A percentile compares a stretch with the other conserved stretches of the same genome.
Conservation (phyloP, 2,113 vertebrate species). For the Dromiciops gliroides region DNA sequence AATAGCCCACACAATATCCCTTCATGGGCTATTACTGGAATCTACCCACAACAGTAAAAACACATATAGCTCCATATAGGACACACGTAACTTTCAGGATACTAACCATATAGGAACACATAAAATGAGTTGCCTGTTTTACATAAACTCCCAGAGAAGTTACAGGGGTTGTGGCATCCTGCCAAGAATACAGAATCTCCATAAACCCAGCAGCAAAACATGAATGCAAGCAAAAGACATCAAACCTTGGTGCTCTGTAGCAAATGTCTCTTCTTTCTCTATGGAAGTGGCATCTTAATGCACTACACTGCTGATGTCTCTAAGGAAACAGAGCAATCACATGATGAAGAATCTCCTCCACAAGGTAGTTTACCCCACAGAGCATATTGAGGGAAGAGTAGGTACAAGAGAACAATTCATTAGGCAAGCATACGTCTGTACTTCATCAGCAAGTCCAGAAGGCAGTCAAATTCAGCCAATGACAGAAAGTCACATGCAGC, state of each 20-base stretch:
- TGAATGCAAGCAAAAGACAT: conserved; percentile 73
- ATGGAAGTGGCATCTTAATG: conserved; percentile 84
- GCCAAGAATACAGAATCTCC: neutral
- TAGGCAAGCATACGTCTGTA: neutral
- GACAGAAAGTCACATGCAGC: neutral
- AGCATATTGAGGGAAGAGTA: neutral
- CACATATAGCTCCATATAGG: neutral
- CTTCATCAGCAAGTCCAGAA: neutral
- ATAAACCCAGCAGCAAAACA: neutral
- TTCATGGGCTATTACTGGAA: neutral
- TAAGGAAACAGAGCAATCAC: conserved; percentile 89
- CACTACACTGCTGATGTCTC: conserved; percentile 86
- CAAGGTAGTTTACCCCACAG: neutral
- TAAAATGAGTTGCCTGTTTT: neutral
- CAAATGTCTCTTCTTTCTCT: conserved; percentile 77
- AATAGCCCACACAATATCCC: neutral
- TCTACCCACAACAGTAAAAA: conserved; percentile 16
- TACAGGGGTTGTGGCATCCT: neutral
- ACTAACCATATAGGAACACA: neutral
- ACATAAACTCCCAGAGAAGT: neutral
- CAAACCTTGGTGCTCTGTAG: conserved; percentile 79
- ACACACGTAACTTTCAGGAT: neutral
- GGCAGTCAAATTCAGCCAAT: neutral
- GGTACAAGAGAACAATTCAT: neutral
- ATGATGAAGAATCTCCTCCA: conserved; percentile 78